A percentile compares a stretch with the other conserved stretches of the same genome.
Conservation (phyloP, 2,888 invertebrate genomes). For the Notodonta ziczac region DNA sequence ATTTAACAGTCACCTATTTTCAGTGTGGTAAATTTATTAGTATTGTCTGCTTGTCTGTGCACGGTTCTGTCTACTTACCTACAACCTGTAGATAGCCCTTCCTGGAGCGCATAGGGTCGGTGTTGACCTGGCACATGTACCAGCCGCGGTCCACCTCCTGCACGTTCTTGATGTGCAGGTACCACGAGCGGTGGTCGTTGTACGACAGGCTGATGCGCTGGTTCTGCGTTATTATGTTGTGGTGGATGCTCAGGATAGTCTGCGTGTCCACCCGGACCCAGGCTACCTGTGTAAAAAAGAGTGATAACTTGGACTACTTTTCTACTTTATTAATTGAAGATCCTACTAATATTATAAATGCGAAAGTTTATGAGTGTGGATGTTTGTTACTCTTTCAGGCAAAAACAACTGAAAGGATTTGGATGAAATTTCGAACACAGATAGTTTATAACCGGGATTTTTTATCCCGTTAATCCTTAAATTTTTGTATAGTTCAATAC, state of each 20-base stretch:
- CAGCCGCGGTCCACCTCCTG: conserved; percentile 95
- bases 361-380: too few species aligned
- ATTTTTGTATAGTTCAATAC: too few species aligned
- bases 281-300: conserved; percentile 87
- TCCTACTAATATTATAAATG: too few species aligned
- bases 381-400: too few species aligned
- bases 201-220: conserved; percentile 93
- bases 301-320: conserved; percentile 10
- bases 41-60: too few species aligned
- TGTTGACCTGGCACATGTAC: conserved; percentile 97
- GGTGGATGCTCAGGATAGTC: conserved; percentile 95
- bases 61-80: conserved; percentile 85
- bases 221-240: conserved; percentile 96
- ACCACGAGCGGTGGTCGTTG: conserved; percentile 96
- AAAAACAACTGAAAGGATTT: too few species aligned
- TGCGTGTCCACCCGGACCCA: conserved; percentile 97
- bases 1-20: too few species aligned
- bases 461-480: too few species aligned
- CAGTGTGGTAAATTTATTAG: too few species aligned
- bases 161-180: conserved; percentile 94
- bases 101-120: conserved; percentile 96
- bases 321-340: conserved; percentile 12
- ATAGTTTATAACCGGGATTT: too few species aligned
- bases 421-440: too few species aligned
- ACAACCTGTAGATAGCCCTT: conserved; percentile 96